These are phyloP conservation scores for Atethmia centrago DNA, from an alignment of 2,888 invertebrate species.

Conservation along the genomic window DNA sequence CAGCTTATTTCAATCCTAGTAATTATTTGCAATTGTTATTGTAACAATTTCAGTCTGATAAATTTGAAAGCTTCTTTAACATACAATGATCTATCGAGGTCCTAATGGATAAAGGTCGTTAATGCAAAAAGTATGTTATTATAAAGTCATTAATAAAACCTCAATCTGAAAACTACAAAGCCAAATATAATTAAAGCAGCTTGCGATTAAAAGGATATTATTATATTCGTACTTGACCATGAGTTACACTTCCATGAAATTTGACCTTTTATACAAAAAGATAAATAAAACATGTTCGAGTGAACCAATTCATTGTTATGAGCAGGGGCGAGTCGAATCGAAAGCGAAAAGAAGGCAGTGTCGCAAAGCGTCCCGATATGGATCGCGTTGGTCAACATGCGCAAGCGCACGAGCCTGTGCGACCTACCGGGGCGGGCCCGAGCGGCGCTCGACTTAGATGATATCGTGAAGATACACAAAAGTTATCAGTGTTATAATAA, in stretches of 20 bases:
- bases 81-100: slow-evolving; percentile 4
- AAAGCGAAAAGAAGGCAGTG: slow-evolving; percentile 73
- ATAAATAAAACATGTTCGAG: background rate
- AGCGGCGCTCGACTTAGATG: slow-evolving; percentile 14
- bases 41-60: background rate
- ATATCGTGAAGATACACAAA: slow-evolving; percentile 18
- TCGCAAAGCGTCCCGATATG: slow-evolving; percentile 80
- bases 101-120: slow-evolving; percentile 5
- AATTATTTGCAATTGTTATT: too few relatives aligned
- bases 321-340: slow-evolving; percentile 65
- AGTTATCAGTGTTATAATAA: background rate
- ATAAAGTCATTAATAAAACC: slow-evolving; percentile 14
- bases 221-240: slow-evolving; percentile 36
- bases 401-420: slow-evolving; percentile 60
- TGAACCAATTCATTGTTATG: slow-evolving; percentile 68
- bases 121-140: slow-evolving; percentile 15
- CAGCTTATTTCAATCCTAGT: background rate
- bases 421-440: background rate
- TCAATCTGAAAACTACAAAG: slow-evolving; percentile 4
- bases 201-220: slow-evolving; percentile 25
- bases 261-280: background rate
- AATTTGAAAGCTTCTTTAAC: slow-evolving; percentile 19
- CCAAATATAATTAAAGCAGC: slow-evolving; percentile 3
- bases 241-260: slow-evolving; percentile 6
- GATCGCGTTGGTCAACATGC: slow-evolving; percentile 77